Conservation (phyloP, 2,888 invertebrate genomes). For the Tetropium fuscum region DNA sequence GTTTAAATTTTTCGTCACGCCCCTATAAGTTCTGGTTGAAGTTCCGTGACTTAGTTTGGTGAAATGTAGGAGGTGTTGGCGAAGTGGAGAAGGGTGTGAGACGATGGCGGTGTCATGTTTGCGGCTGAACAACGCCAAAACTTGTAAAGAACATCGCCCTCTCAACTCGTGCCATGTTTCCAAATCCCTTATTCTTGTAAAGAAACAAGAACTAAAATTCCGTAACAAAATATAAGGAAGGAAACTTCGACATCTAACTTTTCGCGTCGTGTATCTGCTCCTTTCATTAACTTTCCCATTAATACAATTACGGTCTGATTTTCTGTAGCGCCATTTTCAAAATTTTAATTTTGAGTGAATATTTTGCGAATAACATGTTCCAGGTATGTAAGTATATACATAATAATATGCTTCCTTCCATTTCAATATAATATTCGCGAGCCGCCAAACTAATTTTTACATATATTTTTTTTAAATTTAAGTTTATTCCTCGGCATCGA, state of each 20-base stretch:
- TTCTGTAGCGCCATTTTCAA: too few species aligned
- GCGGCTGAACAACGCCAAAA: constrained; percentile 65
- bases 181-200: constrained; percentile 29
- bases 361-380: too few species aligned
- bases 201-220: constrained; percentile 18
- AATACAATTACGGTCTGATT: too few species aligned
- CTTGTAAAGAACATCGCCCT: constrained; percentile 60
- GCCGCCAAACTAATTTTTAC: too few species aligned
- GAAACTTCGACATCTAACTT: constrained; percentile 19
- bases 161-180: constrained; percentile 50
- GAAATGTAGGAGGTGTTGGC: constrained; percentile 48
- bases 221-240: constrained; percentile 11
- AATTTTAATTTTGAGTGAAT: too few species aligned
- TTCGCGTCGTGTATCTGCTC: background rate
- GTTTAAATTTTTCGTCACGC: too few species aligned
- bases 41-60: constrained; percentile 51
- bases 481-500: too few species aligned
- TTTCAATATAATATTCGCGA: too few species aligned
- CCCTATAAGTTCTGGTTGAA: too few species aligned
- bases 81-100: constrained; percentile 48
- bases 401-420: too few species aligned
- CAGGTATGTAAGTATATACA: too few species aligned
- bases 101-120: constrained; percentile 63
- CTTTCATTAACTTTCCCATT: constrained; percentile 24
- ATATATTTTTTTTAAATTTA: too few species aligned